These are phyloP conservation scores for Xylocampa areola DNA, from an alignment of 2,888 invertebrate genomes.

Conservation along the genomic window DNA sequence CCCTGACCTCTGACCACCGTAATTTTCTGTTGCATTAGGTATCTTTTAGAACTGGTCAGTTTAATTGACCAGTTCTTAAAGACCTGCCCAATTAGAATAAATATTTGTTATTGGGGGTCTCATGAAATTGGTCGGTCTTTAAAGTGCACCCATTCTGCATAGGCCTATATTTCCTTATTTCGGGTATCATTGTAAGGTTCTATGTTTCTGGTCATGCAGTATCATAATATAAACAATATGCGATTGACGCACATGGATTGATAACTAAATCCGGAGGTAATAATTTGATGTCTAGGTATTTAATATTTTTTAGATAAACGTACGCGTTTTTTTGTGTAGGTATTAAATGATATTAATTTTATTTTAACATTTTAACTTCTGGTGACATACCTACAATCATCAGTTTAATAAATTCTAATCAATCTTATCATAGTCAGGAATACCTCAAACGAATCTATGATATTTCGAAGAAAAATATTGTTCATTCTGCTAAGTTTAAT, in stretches of 20 bases:
- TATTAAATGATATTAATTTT: too few relatives aligned
- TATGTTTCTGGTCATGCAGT: slow-evolving; percentile 21
- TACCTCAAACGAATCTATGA: too few relatives aligned
- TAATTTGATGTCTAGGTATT: slow-evolving; percentile 8
- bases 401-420: too few relatives aligned
- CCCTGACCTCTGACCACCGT: slow-evolving; percentile 48
- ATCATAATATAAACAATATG: slow-evolving; percentile 40
- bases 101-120: neutral
- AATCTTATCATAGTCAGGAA: too few relatives aligned
- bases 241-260: slow-evolving; percentile 31
- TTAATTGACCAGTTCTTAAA: slow-evolving; percentile 1
- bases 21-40: slow-evolving; percentile 26
- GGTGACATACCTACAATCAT: too few relatives aligned
- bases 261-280: slow-evolving; percentile 26
- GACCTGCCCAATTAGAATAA: slow-evolving; percentile 23
- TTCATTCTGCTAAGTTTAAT: too few relatives aligned
- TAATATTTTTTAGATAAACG: slow-evolving; percentile 14
- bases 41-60: slow-evolving; percentile 33
- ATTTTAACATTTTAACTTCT: too few relatives aligned
- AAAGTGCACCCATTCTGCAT: slow-evolving; percentile 7
- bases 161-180: slow-evolving; percentile 21
- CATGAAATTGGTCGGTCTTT: neutral
- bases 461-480: too few relatives aligned
- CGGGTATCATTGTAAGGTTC: slow-evolving; percentile 8
- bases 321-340: neutral